Base-by-base conservation (phyloP, 2,888 invertebrate species). In the Coelinius sp. region DNA sequence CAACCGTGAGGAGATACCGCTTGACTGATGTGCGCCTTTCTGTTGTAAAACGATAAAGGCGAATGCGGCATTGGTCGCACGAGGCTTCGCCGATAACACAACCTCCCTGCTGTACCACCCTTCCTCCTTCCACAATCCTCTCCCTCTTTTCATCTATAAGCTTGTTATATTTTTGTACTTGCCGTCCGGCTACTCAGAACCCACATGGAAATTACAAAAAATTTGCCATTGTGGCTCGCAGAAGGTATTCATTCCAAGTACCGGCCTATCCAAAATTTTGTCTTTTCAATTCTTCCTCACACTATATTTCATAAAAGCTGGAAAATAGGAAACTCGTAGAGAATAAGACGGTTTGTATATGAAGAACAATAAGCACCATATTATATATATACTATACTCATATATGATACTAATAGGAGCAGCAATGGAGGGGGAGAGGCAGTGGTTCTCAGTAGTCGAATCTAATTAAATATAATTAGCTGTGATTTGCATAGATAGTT, bases 381-480 rank as follows among this genome's bases (percentile, higher is more conserved):
- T 3, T 10, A 35, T 10, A 35, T 10, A 35, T 10, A 35, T 1
- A 35, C 35, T n/a, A 41, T 41, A 56, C 17, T 46, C 49, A 35
- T 41, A 41, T 56, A 64, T 69, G 73, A 24, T 77, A n/a, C n/a
- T n/a, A n/a, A n/a, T n/a, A n/a, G 81, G 78, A 77, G 79, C 75
- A 76, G 81, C 80, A 79, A 84, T 84, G 83, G 83, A 22, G 84
- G 82, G 83, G 83, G 83, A 84, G n/a, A n/a, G n/a, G 83, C 83
- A 63, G 41, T 12, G 14, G 27, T 6, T 27, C 63, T 83, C 82
- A 83, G 83, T 81, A 84, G 83, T 83, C 85, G 86, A 86, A 87
- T 87, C 87, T 88, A 87, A 88, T 88, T 88, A 88, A 88, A 88
- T 88, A 87, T 88, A 87, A 87, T 88, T 88, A 87, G 87, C 83